Base-by-base conservation (phyloP, 2,888 invertebrate genomes). In the Drosophila niveifrons region DNA sequence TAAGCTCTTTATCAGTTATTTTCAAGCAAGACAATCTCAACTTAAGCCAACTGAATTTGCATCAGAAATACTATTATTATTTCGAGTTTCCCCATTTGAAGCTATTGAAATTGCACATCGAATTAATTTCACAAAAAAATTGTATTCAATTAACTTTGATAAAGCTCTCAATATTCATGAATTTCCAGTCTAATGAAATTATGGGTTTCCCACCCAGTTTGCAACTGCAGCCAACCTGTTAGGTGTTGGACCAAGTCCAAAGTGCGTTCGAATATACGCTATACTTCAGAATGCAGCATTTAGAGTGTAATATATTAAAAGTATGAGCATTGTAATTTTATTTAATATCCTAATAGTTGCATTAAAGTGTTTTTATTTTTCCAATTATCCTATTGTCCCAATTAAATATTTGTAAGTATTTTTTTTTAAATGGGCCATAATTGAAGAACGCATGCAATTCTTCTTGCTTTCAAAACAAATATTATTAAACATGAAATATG, bases 181-280 rank as follows among this genome's bases (percentile, higher is more conserved):
- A 57, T 67, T 72, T 72, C 39, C 51, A 50, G 18, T 51, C 59
- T 58, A 72, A 67, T 64, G 55, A 68, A 67, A 72, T 73, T 56
- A 72, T 56, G 36, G 41, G 34, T 57, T 18, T 9, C 17, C 41
- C 41, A 10, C 28, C 4, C 53, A 36, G 23, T 15, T 6, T 11
- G 53, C 39, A 15, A 55, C 17, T 59, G 58, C 55, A 43, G 39
- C 65, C 41, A 17, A 59, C 10, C 56, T 43, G 46, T 69, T 47
- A 31, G 46, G 36, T 31, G 47, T 57, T 63, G 70, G 1, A 56
- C 56, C 28, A 52, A 56, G 56, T 57, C 17, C 34, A 47, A 52
- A 18, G n/a, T 10, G 11, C 8, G 28, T 17, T 10, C 6, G 9
- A 28, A 23, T 15, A 36, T 8, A 11, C 1, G 3, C 8, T 1